Evolutionary conservation across 2,888 invertebrate genomes (phyloP).

Genomic region (Drosophila pseudotalamancana): DNA sequence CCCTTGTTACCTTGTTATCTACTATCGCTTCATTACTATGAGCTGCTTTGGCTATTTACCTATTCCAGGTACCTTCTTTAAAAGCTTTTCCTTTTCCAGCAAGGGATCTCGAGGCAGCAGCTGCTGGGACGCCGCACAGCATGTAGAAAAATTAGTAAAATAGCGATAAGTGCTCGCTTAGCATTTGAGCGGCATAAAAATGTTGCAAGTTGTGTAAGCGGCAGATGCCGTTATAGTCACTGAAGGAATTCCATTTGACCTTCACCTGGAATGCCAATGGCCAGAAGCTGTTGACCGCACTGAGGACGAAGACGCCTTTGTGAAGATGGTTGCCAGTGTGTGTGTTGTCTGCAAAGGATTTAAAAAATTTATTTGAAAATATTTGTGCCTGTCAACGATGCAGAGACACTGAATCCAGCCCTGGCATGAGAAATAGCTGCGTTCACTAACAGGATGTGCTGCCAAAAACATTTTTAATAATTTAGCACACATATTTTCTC

Average conservation of each 20-base stretch:
- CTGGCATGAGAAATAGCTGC: slow-evolving; percentile 61
- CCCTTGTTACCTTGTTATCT: background rate
- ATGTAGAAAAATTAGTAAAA: slow-evolving; percentile 57
- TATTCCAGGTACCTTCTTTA: background rate
- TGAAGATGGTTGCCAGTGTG: slow-evolving; percentile 32
- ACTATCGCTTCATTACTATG: background rate
- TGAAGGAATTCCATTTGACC: slow-evolving; percentile 64
- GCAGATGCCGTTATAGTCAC: slow-evolving; percentile 29
- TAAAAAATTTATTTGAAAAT: slow-evolving; percentile 70
- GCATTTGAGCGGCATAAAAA: slow-evolving; percentile 54
- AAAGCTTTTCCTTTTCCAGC: background rate
- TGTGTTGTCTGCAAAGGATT: slow-evolving; percentile 53
- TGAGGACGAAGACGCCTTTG: slow-evolving; percentile 23
- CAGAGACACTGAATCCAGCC: slow-evolving; percentile 37
- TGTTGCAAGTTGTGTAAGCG: slow-evolving; percentile 38
- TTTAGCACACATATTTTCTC: slow-evolving; percentile 72
- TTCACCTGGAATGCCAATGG: slow-evolving; percentile 66
- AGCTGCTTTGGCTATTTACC: background rate
- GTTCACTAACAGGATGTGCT: slow-evolving; percentile 64
- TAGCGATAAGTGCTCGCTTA: slow-evolving; percentile 51
- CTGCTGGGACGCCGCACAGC: slow-evolving; percentile 12
- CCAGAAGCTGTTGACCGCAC: slow-evolving; percentile 18
- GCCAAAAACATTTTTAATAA: slow-evolving; percentile 75
- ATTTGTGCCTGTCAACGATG: slow-evolving; percentile 63
- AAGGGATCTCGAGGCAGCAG: slow-evolving; percentile 16